Conservation (phyloP, 2,888 invertebrate genomes). For the Linhomoeus sp. region DNA sequence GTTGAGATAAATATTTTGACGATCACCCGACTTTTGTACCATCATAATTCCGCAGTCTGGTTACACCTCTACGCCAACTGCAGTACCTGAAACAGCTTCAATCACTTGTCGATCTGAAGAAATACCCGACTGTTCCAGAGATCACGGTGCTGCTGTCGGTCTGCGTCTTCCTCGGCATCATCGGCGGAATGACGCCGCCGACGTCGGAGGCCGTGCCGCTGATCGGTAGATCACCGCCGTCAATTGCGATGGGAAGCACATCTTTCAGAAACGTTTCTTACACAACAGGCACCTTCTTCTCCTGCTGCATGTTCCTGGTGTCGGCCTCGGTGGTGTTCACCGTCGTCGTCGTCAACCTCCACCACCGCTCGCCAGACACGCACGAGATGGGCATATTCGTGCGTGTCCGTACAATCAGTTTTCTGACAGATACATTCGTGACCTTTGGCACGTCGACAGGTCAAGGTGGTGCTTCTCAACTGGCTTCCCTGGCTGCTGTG, state of each 20-base stretch:
- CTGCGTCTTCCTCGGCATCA: constrained; percentile 92
- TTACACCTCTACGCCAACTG: too few relatives aligned
- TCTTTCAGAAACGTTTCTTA: background rate
- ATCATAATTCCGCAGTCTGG: too few relatives aligned
- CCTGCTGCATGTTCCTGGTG: constrained; percentile 27
- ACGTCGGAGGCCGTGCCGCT: constrained; percentile 97
- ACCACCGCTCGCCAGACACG: constrained; percentile 25
- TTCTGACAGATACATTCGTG: background rate
- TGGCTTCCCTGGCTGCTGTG: constrained; percentile 25
- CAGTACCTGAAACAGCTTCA: too few relatives aligned
- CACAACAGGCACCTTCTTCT: constrained; percentile 22
- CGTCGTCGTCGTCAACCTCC: constrained; percentile 27
- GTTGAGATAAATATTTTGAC: too few relatives aligned
- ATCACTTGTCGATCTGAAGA: too few relatives aligned
- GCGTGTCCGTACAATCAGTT: background rate
- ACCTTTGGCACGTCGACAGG: constrained; percentile 1
- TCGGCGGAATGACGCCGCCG: constrained; percentile 91
- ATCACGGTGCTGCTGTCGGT: constrained; percentile 49
- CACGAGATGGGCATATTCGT: constrained; percentile 25
- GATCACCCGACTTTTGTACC: too few relatives aligned
- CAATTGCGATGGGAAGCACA: background rate
- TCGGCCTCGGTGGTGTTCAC: constrained; percentile 27
- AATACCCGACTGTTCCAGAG: constrained; percentile 22
- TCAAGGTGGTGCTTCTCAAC: constrained; percentile 17
- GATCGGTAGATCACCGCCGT: constrained; percentile 48